Evolutionary conservation across 2,888 invertebrate species (phyloP).

Genomic region (Drosophila testacea): DNA sequence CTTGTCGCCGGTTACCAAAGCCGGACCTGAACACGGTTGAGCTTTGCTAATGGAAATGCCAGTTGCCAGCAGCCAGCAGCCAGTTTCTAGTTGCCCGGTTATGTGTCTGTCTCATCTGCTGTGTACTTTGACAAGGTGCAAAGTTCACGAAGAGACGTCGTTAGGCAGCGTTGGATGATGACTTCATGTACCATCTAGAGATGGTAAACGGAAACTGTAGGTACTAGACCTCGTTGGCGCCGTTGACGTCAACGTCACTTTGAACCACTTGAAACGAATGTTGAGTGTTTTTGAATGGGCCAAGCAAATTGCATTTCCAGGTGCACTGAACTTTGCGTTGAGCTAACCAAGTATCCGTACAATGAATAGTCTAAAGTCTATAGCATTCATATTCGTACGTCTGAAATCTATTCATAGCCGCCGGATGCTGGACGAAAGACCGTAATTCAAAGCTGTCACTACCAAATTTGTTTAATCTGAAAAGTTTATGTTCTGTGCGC

Average conservation of each 20-base stretch:
- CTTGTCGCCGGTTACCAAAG: slow-evolving; percentile 32
- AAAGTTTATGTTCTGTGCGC: slow-evolving; percentile 34
- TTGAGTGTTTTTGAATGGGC: slow-evolving; percentile 37
- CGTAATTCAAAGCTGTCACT: slow-evolving; percentile 22
- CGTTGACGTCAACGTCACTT: slow-evolving; percentile 26
- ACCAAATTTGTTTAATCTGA: slow-evolving; percentile 37
- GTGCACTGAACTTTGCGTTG: slow-evolving; percentile 66
- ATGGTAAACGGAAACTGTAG: background rate
- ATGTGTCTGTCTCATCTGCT: slow-evolving; percentile 21
- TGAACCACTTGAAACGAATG: slow-evolving; percentile 43
- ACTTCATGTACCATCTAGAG: slow-evolving; percentile 19
- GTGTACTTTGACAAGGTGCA: slow-evolving; percentile 30
- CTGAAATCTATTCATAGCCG: slow-evolving; percentile 22
- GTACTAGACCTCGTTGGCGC: background rate
- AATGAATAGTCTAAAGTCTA: slow-evolving; percentile 13
- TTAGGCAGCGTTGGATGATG: slow-evolving; percentile 19
- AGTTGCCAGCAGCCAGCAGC: slow-evolving; percentile 25
- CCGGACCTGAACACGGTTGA: slow-evolving; percentile 25
- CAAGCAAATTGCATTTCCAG: slow-evolving; percentile 66
- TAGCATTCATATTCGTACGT: background rate
- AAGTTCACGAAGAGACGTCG: slow-evolving; percentile 30
- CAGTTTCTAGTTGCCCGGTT: slow-evolving; percentile 1
- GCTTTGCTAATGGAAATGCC: slow-evolving; percentile 37
- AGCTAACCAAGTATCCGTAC: slow-evolving; percentile 19
- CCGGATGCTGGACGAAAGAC: slow-evolving; percentile 40